Base-by-base conservation (phyloP, 2,797 vertebrate genomes). In the Lagocephalus sceleratus region DNA sequence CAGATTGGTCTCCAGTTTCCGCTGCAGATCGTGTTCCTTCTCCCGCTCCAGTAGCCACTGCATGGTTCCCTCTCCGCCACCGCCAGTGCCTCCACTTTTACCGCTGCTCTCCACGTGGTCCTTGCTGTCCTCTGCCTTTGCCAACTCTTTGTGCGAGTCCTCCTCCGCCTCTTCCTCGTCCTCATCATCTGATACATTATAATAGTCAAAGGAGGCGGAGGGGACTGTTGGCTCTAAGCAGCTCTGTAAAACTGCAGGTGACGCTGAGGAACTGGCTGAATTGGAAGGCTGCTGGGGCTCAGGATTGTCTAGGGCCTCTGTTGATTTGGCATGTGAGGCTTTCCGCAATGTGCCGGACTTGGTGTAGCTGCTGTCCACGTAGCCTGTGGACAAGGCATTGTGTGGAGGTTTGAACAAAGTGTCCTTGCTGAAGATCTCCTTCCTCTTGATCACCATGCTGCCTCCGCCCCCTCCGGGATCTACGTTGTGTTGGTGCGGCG, bases 341-440 rank as follows among this genome's bases (percentile, higher is more conserved):
- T 98, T 98, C 80, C 96, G 92, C 88, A 97, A 91, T 84, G 94
- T 91, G 87, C 93, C 92, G 38, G 97, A 91, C 88, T 97, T 98
- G 86, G 96, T 94, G 70, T 95, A 98, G 88, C 93, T 94, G 84
- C 86, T 88, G 63, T 93, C 92, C 83, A 87, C 85, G 23, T 91
- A 92, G 85, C 94, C 94, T 84, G 95, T 92, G 85, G 94, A 92
- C 83, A 97, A 92, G 82, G 93, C 91, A 88, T 93, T 96, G 89
- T 95, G 96, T 83, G 96, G 95, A 83, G 97, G 95, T 87, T 98
- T 99, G 83, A 99, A 99, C 85, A 99, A 92, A 47, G 97, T 99
- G 90, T 99, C 97, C 81, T 99, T 99, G 89, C 97, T 99, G 87
- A 99, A 99, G 83, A 99, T 97, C 90, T 99, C 97, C 92, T 98